phyloP scores from a whole-genome alignment of 2,888 invertebrate genomes.

The Cephus spinipes region DNA sequence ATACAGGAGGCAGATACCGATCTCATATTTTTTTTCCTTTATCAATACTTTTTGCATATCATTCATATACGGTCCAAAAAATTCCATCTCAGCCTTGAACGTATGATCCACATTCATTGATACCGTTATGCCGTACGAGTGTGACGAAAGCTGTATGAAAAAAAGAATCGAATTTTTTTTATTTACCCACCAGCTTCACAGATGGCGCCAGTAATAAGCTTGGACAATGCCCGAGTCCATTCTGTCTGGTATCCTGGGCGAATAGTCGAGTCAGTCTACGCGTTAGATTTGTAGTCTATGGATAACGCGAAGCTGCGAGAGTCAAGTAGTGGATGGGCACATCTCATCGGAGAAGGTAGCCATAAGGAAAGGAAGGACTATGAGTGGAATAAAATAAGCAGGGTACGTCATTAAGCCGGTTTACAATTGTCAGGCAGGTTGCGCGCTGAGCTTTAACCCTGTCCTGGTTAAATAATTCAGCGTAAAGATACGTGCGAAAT shows the following conservation, averaged over 20 bases:
- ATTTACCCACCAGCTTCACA: neutral
- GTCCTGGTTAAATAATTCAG: neutral
- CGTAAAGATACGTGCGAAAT: neutral
- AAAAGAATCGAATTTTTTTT: conserved; percentile 21
- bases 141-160: neutral
- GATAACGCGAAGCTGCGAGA: neutral
- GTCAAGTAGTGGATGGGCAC: neutral
- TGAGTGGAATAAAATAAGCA: neutral
- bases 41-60: neutral
- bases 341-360: too few species aligned
- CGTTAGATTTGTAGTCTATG: neutral
- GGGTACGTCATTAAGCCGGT: neutral
- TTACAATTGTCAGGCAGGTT: neutral
- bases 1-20: neutral
- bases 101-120: conserved; percentile 19
- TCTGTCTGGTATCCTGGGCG: neutral
- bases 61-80: neutral
- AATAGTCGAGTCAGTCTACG: neutral
- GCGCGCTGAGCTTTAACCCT: neutral
- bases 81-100: conserved; percentile 14
- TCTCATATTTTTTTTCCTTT: neutral
- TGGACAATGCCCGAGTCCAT: neutral
- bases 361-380: neutral
- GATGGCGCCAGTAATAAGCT: neutral
- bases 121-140: conserved; percentile 7